Conservation (phyloP, 2,888 invertebrate species). For the Yponomeuta cagnagella region DNA sequence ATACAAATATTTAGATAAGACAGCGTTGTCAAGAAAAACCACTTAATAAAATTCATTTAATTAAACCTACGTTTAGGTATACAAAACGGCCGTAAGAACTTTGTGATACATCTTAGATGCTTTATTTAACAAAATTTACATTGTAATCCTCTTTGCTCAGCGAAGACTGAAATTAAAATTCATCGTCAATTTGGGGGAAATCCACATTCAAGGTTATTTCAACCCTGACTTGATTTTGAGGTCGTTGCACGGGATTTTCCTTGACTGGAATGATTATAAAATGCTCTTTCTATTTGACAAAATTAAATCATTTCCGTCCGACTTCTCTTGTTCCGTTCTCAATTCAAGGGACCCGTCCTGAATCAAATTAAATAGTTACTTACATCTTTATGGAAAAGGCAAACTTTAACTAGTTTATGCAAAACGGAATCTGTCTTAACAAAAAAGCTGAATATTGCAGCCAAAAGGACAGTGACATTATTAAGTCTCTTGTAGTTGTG, state of each 20-base stretch:
- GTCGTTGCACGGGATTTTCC: background rate
- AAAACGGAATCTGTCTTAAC: conserved; percentile 3
- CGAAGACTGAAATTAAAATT: conserved; percentile 20
- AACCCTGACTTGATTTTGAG: conserved; percentile 4
- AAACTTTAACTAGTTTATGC: background rate
- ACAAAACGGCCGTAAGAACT: background rate
- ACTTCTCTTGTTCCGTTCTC: background rate
- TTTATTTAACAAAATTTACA: conserved; percentile 43
- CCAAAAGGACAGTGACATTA: conserved; percentile 51
- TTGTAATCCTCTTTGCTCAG: conserved; percentile 32
- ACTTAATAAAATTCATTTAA: background rate
- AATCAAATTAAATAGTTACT: conserved; percentile 2
- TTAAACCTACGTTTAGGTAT: background rate
- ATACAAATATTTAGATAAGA: no score
- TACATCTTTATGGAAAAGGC: background rate
- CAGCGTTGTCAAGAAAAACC: background rate
- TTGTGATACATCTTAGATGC: background rate
- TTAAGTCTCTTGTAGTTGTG: conserved; percentile 39
- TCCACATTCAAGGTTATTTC: conserved; percentile 10
- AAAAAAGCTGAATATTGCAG: conserved; percentile 29
- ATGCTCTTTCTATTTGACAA: background rate
- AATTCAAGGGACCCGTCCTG: background rate
- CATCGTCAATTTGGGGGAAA: conserved; percentile 17
- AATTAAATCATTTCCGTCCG: background rate
- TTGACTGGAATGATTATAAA: background rate